Evolutionary conservation across 1,140 invertebrate species (phyloP), one percentile per base, ranked within the genome.

Genomic region (Drosophila pectinifera): DNA sequence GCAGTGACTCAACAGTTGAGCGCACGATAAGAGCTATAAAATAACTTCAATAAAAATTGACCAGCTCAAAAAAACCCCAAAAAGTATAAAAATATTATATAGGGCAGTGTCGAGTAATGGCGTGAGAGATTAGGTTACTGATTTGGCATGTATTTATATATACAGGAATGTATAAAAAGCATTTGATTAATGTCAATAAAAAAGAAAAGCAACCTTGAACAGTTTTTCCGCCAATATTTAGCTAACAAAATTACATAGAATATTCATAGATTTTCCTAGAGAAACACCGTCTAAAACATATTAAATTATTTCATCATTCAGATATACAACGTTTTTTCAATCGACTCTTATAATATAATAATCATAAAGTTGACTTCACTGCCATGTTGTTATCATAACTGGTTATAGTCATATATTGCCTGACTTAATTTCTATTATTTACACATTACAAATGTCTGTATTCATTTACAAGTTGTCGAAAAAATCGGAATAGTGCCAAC

Each of bases 1-100:
- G 10, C 20, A 36, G 38, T 84, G 80, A 84, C 72, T 84, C 80
- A 84, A 83, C 76, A 77, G 81, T 80, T 80, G 65, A 72, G 72
- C 38, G 73, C 20, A 54, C 81, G 81, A 85, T 84, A 84, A 85
- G 72, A 54, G 51, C 16, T 20, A 56, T 73, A 73, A 77, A 55
- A 16, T 8, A 5, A 34, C 41, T 39, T 41, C 43, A 57, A 51
- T 41, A 70, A 61, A 63, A 58, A 53, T 51, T 46, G 4, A 22
- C 28, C 59, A 49, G 22, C 14, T 53, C 28, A 38, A 46, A 53
- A 28, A 53, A 65, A 18, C 14, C 38, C 24, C 14, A 24, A 36
- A 34, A 48, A 26, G 57, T 14, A 54, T 10, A 26, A 43, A 75
- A 74, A 62, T 69, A 79, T 18, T 61, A 46, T 67, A 63, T 73